These are phyloP conservation scores for Butastur rufipennis DNA, from an alignment of 2,113 vertebrate species.

Conservation along the genomic window DNA sequence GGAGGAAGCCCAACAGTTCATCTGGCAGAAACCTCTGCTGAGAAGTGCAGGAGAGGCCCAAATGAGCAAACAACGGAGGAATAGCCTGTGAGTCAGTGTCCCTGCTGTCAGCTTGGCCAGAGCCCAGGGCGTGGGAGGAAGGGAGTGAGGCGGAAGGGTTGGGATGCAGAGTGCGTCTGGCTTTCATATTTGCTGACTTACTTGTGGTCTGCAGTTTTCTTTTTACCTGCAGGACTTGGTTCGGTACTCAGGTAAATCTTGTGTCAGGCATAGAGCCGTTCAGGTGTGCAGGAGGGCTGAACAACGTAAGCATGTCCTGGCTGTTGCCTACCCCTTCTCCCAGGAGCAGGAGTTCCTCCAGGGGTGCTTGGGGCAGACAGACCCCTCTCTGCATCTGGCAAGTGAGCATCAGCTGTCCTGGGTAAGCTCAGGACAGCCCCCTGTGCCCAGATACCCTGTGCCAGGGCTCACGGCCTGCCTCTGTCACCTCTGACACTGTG, in stretches of 20 bases:
- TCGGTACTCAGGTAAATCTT: neutral
- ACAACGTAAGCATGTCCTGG: neutral
- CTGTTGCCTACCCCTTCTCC: neutral
- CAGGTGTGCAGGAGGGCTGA: neutral
- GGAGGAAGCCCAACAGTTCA: neutral
- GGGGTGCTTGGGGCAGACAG: neutral
- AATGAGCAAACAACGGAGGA: neutral
- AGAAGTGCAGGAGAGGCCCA: neutral
- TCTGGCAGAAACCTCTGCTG: neutral
- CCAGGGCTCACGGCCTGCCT: neutral
- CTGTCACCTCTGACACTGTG: neutral
- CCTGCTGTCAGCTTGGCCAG: neutral
- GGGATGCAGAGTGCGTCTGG: neutral
- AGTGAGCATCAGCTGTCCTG: neutral
- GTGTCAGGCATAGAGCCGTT: neutral
- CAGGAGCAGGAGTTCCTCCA: neutral
- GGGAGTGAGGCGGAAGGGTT: neutral
- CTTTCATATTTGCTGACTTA: neutral
- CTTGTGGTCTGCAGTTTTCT: neutral
- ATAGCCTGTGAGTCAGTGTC: neutral
- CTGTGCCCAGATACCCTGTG: neutral
- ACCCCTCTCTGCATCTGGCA: neutral
- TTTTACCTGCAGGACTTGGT: neutral
- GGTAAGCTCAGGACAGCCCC: neutral
- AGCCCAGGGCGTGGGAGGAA: neutral